Evolutionary conservation across 1,140 invertebrate species (phyloP).

Genomic region (Macrobrachium nipponense): DNA sequence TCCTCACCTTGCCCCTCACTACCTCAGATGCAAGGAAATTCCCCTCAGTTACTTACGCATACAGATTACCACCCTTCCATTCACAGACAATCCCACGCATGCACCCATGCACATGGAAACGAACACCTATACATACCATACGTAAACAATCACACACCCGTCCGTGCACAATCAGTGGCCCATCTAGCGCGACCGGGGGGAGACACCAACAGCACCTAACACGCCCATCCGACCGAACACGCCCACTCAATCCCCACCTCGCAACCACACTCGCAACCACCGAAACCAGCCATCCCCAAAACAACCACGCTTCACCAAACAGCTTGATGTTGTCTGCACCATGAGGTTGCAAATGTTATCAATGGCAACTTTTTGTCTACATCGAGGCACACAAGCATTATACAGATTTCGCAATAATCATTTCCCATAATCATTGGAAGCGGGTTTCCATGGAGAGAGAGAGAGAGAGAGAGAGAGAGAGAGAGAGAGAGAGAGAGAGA

Average conservation of each 20-base stretch:
- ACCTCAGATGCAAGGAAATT: too few relatives aligned
- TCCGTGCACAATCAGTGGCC: not conserved
- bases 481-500: not conserved
- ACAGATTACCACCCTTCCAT: not conserved
- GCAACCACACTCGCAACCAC: not conserved
- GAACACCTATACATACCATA: not conserved
- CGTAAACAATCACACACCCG: not conserved
- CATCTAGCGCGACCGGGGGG: not conserved
- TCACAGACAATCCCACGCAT: not conserved
- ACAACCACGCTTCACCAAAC: conserved; percentile 4
- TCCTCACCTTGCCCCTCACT: too few relatives aligned
- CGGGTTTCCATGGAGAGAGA: conserved; percentile 1
- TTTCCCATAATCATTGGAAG: not conserved
- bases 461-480: not conserved
- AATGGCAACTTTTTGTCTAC: conserved; percentile 13
- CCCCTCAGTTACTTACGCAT: not conserved
- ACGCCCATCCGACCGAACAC: not conserved
- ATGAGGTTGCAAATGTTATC: conserved; percentile 8
- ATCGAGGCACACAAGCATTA: too few relatives aligned
- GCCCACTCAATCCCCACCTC: conserved; percentile 9
- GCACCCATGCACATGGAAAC: not conserved
- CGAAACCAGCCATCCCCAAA: not conserved
- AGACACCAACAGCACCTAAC: not conserved
- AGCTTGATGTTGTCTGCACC: conserved; percentile 6
- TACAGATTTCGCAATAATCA: too few relatives aligned